Evolutionary conservation across 2,888 invertebrate species (phyloP), one percentile per base, ranked within the genome.

Genomic region (Drosophila subsilvestris): DNA sequence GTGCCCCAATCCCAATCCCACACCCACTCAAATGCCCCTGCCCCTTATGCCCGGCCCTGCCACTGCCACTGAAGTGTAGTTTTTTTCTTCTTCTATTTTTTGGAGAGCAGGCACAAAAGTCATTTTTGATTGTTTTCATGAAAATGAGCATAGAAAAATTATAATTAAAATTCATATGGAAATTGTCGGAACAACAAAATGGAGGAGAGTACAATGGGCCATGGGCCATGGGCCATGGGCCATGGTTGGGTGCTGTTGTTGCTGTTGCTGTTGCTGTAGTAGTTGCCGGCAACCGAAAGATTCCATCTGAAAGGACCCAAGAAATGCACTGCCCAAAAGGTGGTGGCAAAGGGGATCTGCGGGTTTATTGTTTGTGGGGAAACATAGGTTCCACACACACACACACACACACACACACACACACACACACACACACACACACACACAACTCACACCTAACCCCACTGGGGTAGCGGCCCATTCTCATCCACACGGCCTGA

Each of bases 61-160:
- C 37, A 2, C 37, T 37, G 37, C 37, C 37, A n/a, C 37, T 37
- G 37, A 37, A 37, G 37, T 37, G 37, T 37, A 37, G 37, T 37
- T 32, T 8, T 0, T 6, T 9, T 27, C 8, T 9, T 27, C 9
- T 27, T 9, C 9, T 27, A 9, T 9, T 27, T 27, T 27, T 27
- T 27, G 27, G 51, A 57, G 45, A 51, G 55, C 60, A 49, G 75
- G 87, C 80, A 82, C 86, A 85, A 80, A 86, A 88, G 88, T 86
- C 77, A 88, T 86, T 86, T 88, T 84, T 86, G 86, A 86, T 86
- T 88, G 86, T 86, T 86, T 87, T 86, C 84, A 88, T 88, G 85
- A 79, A 88, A 88, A 86, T 86, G 88, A 86, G 82, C 88, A 86
- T 86, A 87, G 86, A 86, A 86, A 86, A 88, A 86, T 86, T 88